Percentiles rank a stretch among this genome's conserved stretches.
Evolutionary conservation across 2,113 vertebrate species (phyloP).

Genomic region (Siphamia tubifer): DNA sequence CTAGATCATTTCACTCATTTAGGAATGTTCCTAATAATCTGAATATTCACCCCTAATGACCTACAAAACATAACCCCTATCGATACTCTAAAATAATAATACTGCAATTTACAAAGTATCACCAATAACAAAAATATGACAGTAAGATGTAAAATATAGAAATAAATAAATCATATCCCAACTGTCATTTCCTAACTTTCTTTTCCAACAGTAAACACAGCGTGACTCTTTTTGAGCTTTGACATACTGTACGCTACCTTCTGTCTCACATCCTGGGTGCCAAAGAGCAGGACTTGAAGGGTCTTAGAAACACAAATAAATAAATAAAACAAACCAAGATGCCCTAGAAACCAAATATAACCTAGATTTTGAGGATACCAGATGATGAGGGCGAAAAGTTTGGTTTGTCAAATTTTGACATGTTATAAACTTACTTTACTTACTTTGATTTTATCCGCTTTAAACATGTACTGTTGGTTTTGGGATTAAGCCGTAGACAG

Average conservation of each 20-base stretch:
- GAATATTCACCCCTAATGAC: too few relatives aligned
- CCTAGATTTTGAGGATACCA: neutral
- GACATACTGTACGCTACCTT: neutral
- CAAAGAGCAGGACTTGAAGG: neutral
- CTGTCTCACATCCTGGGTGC: neutral
- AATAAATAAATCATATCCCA: too few relatives aligned
- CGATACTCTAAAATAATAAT: too few relatives aligned
- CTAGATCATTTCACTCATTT: too few relatives aligned
- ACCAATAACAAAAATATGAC: neutral
- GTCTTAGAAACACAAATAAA: neutral
- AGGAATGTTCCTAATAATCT: too few relatives aligned
- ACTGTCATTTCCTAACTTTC: neutral
- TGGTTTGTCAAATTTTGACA: constrained; percentile 12
- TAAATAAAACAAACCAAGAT: constrained; percentile 13
- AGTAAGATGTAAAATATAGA: too few relatives aligned
- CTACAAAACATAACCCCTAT: too few relatives aligned
- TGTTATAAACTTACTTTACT: neutral
- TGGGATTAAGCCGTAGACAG: too few relatives aligned
- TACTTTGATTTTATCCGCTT: neutral
- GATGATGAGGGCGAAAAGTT: neutral
- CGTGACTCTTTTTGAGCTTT: neutral
- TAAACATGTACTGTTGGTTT: too few relatives aligned
- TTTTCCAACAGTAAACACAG: neutral
- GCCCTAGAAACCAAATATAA: constrained; percentile 44
- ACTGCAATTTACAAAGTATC: too few relatives aligned